Evolutionary conservation across 2,888 invertebrate genomes (phyloP), one percentile per base, ranked within the genome.

Genomic region (Sturmia bella): DNA sequence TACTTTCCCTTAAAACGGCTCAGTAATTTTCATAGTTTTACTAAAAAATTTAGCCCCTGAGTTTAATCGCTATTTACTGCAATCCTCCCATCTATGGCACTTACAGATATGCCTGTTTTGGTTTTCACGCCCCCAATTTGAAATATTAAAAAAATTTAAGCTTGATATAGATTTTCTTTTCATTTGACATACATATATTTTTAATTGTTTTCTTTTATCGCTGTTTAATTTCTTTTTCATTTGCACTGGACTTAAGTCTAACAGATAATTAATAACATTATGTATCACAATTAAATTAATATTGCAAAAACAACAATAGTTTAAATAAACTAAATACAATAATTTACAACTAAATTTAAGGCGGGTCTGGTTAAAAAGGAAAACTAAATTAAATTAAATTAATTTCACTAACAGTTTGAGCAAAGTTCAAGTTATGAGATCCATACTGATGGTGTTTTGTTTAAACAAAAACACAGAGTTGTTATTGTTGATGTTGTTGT

Each of bases 251-350:
- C 68, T 69, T 68, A 54, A 50, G 43, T 50, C 69, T 81, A 72
- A 68, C 56, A 82, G 63, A 74, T 63, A 78, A 72, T 43, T 82
- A 73, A 78, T 74, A 82, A 82, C 74, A 75, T 82, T 82, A 32
- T 32, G 32, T 32, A 82, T 82, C 82, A 82, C 82, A 82, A 78
- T 54, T 74, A 82, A 75, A 69, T 76, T 69, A 75, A 48, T 82
- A 82, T 82, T 82, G 82, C 82, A 82, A 70, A 74, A 78, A 82
- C 54, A 78, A 78, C 70, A 68, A 56, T 66, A 68, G 61, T 64
- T 68, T 68, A 57, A 64, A 78, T 63, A 73, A 80, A 68, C 41
- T 76, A 69, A 59, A 43, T 69, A 61, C 37, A 69, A 24, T 63
- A 68, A 59, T 15, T 43, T 70, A 69, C 9, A 63, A 39, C 17